Evolutionary conservation across 2,888 invertebrate species (phyloP), one percentile per base, ranked within the genome.

Genomic region (Synergus umbraculus): DNA sequence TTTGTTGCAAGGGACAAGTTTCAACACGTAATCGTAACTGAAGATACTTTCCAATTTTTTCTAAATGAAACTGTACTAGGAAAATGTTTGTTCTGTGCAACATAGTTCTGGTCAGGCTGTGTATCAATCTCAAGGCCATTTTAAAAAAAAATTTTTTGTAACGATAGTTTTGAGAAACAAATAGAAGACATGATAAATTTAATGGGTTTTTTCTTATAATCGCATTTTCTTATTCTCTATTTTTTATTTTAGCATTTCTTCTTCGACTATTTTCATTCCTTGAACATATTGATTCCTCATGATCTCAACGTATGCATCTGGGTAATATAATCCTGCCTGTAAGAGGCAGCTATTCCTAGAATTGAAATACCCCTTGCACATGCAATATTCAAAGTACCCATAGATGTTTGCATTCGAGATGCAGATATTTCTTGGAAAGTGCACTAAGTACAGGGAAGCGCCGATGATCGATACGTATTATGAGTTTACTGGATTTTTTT

Each of bases 351-450:
- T 60, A 49, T 85, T 85, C 85, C 80, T 78, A 81, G 85, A 85
- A 83, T 84, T 83, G 84, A 85, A 83, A 83, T 84, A 78, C 81
- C 82, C 78, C 79, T 84, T 82, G 87, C 82, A 87, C 88, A 85
- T 88, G 88, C 86, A 83, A 88, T 87, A 88, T 88, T 87, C 86
- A 87, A 87, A 87, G 85, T 86, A 86, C 84, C 86, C 84, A 73
- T 73, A 63, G 29, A 37, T 63, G 58, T 80, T 77, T 78, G 78
- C 81, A 83, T 83, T 81, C 76, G 81, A 80, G 73, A 73, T 54
- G 73, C 73, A 73, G 73, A 49, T 54, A 73, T 54, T 73, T 73
- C 54, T 54, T 73, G 41, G 73, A 73, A 79, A 64, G 60, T 78
- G 64, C 78, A 78, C 44, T 69, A 73, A 78, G 78, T 79, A 80